phyloP scores from a whole-genome alignment of 1,140 invertebrate genomes.

The Polypedilum vanderplanki region DNA sequence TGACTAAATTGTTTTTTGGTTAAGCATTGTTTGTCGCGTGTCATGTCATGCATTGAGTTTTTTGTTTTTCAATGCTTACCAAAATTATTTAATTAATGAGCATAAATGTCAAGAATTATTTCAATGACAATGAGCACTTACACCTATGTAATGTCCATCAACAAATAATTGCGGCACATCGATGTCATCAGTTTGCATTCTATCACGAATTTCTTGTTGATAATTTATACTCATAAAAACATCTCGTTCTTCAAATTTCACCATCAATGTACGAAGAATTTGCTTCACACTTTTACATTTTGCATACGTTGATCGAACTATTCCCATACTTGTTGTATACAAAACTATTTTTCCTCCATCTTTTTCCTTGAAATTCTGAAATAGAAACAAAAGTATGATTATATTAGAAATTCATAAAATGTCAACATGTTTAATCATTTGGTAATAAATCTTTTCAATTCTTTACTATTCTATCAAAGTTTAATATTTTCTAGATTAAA shows the following conservation, averaged over 20 bases:
- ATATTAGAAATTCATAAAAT: no score
- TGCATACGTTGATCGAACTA: slow-evolving; percentile 81
- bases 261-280: slow-evolving; percentile 84
- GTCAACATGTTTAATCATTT: no score
- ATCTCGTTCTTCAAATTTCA: slow-evolving; percentile 89
- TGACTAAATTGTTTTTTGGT: background rate
- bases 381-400: no score
- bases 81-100: background rate
- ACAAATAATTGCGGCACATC: slow-evolving; percentile 85
- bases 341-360: slow-evolving; percentile 88
- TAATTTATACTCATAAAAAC: slow-evolving; percentile 86
- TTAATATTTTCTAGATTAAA: no score
- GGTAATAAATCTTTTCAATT: no score
- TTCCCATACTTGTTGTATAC: slow-evolving; percentile 89
- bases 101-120: background rate
- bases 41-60: no score
- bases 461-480: no score
- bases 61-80: background rate
- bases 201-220: slow-evolving; percentile 79
- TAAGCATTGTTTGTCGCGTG: background rate
- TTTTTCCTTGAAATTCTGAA: slow-evolving; percentile 78
- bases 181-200: slow-evolving; percentile 65
- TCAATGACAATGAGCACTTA: slow-evolving; percentile 50
- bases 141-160: slow-evolving; percentile 86
- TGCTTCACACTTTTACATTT: slow-evolving; percentile 84